phyloP scores from a whole-genome alignment of 2,797 vertebrate species.

The Pygocentrus nattereri region DNA sequence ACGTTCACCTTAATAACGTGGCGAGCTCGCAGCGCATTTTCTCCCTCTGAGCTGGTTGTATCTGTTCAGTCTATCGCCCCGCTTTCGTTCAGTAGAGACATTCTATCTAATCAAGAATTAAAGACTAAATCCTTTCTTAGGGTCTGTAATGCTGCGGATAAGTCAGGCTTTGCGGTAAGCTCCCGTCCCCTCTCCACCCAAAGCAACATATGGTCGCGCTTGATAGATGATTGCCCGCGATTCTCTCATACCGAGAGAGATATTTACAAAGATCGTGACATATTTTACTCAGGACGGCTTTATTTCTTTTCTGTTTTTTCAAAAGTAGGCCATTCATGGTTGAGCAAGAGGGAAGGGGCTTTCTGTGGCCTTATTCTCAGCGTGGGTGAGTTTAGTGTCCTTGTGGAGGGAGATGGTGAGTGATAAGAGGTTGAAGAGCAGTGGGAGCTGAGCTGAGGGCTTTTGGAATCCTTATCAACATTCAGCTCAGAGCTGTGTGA shows the following conservation, averaged over 20 bases:
- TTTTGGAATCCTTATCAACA: constrained; percentile 52
- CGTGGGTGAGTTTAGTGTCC: not conserved
- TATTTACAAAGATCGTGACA: constrained; percentile 60
- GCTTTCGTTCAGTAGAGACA: constrained; percentile 73
- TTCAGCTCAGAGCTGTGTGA: constrained; percentile 44
- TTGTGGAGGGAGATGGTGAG: not conserved
- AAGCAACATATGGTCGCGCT: constrained; percentile 80
- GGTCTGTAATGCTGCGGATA: constrained; percentile 83
- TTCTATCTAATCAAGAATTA: constrained; percentile 87
- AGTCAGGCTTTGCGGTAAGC: constrained; percentile 83
- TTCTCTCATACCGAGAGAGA: constrained; percentile 70
- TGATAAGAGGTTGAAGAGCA: constrained; percentile 20
- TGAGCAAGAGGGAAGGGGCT: constrained; percentile 35
- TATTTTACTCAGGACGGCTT: constrained; percentile 58
- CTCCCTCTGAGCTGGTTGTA: constrained; percentile 65
- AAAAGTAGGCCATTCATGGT: constrained; percentile 43
- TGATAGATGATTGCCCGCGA: constrained; percentile 73
- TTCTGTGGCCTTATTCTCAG: constrained; percentile 24
- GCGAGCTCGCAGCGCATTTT: not conserved
- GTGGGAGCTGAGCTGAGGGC: constrained; percentile 24
- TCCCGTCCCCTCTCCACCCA: constrained; percentile 69
- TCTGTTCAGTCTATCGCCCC: constrained; percentile 68
- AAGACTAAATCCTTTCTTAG: constrained; percentile 85
- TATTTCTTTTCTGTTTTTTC: not conserved
- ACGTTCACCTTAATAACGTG: constrained; percentile 28